Conservation (phyloP, 2,113 vertebrate species). For the Serinus canaria region DNA sequence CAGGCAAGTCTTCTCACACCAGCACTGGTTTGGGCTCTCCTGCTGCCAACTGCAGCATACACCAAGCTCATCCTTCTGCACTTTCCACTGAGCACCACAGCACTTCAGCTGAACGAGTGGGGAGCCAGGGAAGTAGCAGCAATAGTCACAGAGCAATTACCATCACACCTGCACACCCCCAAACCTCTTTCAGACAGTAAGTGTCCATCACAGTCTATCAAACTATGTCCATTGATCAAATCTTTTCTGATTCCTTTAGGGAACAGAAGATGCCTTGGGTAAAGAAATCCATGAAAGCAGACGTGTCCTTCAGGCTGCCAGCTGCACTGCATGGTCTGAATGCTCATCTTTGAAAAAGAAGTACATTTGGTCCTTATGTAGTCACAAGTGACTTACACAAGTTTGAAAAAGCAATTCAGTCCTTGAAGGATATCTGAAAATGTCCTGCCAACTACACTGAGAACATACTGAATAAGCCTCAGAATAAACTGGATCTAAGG, state of each 20-base stretch:
- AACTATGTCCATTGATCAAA: background rate
- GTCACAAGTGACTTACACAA: background rate
- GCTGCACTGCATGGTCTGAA: background rate
- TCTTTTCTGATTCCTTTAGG: background rate
- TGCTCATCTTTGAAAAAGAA: background rate
- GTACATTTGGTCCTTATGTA: background rate
- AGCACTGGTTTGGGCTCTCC: background rate
- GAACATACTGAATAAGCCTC: background rate
- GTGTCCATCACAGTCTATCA: background rate
- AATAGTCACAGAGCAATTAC: background rate
- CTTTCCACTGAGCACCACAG: background rate
- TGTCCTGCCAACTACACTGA: background rate
- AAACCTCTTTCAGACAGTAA: background rate
- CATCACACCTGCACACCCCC: background rate
- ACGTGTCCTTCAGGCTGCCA: background rate
- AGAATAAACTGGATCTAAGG: background rate
- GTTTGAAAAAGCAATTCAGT: background rate
- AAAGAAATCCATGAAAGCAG: background rate
- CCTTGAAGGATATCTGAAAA: background rate
- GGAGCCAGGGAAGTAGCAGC: background rate
- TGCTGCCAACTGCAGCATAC: background rate
- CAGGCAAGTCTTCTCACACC: background rate
- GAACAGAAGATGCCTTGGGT: background rate
- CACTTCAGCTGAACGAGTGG: background rate
- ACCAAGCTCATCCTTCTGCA: background rate